These are phyloP conservation scores for Bactericera cockerelli DNA, from an alignment of 1,140 invertebrate genomes.

Conservation along the genomic window DNA sequence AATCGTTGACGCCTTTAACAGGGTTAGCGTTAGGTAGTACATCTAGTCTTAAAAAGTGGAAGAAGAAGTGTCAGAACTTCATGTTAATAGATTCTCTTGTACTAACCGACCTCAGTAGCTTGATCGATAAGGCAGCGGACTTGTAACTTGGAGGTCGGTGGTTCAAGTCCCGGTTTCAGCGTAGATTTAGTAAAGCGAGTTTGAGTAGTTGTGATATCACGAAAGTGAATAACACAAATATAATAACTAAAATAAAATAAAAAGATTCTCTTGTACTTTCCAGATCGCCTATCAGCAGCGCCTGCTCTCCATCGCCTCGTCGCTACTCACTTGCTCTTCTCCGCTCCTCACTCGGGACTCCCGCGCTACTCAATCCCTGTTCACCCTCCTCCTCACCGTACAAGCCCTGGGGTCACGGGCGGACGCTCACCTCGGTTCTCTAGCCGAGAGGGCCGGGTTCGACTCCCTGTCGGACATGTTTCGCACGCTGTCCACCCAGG, in stretches of 20 bases:
- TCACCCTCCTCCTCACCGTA: constrained; percentile 33
- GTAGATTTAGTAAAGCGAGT: too few relatives aligned
- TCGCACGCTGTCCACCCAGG: background rate
- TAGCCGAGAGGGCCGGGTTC: background rate
- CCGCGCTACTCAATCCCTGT: constrained; percentile 31
- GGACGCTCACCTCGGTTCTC: background rate
- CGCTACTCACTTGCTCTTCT: background rate
- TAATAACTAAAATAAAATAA: too few relatives aligned
- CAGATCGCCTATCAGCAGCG: background rate
- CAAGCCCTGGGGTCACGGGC: constrained; percentile 27
- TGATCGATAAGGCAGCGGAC: too few relatives aligned
- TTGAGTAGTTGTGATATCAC: too few relatives aligned
- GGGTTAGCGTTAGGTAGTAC: too few relatives aligned
- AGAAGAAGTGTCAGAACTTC: background rate
- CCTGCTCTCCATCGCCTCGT: background rate
- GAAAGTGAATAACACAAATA: too few relatives aligned
- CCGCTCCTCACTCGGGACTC: background rate
- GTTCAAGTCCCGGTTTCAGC: too few relatives aligned
- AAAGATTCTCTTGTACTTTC: too few relatives aligned
- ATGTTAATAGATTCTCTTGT: background rate
- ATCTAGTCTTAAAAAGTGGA: too few relatives aligned
- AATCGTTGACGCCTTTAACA: too few relatives aligned
- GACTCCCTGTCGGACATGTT: background rate
- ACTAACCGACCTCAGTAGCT: too few relatives aligned
- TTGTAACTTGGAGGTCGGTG: too few relatives aligned